Conservation (phyloP, 2,888 invertebrate genomes). For the Apodemia zela region DNA sequence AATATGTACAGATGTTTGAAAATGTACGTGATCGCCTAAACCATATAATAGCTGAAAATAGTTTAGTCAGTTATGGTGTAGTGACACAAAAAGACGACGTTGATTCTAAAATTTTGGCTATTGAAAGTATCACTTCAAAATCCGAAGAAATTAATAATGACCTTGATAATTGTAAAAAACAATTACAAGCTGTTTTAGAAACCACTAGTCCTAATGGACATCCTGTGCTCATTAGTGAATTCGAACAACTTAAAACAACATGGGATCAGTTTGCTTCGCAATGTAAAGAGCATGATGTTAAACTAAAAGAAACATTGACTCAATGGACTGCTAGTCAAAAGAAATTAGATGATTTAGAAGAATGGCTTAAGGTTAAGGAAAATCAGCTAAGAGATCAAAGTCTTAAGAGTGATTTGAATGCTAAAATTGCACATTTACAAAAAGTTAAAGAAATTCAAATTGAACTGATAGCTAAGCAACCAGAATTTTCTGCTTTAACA, state of each 20-base stretch:
- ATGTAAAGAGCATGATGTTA: conserved; percentile 85
- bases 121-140: conserved; percentile 88
- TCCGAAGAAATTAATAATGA: conserved; percentile 86
- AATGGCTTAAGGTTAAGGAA: conserved; percentile 93
- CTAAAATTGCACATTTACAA: conserved; percentile 88
- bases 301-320: conserved; percentile 86
- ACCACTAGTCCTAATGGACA: conserved; percentile 90
- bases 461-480: conserved; percentile 84
- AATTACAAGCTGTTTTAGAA: conserved; percentile 85
- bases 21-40: conserved; percentile 91
- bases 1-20: conserved; percentile 89
- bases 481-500: conserved; percentile 84
- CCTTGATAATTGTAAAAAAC: conserved; percentile 84
- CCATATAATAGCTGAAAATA: conserved; percentile 88
- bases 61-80: conserved; percentile 87
- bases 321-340: conserved; percentile 91
- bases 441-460: conserved; percentile 86
- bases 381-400: conserved; percentile 93
- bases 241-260: conserved; percentile 85
- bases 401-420: conserved; percentile 90
- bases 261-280: conserved; percentile 88
- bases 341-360: conserved; percentile 87
- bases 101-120: conserved; percentile 86
- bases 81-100: conserved; percentile 89
- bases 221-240: conserved; percentile 85